Evolutionary conservation across 2,113 vertebrate species (phyloP).

Genomic region (Callorhinus ursinus): DNA sequence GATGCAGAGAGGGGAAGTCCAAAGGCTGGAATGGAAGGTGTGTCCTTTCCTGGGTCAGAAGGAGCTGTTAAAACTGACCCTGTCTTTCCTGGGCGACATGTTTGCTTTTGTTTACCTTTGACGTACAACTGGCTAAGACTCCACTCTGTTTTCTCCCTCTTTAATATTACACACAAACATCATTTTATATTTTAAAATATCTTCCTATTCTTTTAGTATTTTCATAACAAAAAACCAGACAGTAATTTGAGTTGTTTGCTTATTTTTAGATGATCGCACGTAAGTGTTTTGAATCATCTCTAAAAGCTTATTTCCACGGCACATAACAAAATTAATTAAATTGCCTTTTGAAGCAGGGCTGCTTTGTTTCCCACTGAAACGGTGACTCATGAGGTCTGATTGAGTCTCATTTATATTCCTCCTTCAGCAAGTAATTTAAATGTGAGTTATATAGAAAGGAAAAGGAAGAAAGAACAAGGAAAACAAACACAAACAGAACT

Average conservation of each 20-base stretch:
- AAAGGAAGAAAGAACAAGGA: conserved; percentile 25
- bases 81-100: not conserved
- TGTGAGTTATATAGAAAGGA: conserved; percentile 78
- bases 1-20: not conserved
- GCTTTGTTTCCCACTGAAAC: conserved; percentile 81
- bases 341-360: conserved; percentile 81
- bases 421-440: conserved; percentile 83
- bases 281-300: conserved; percentile 82
- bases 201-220: conserved; percentile 41
- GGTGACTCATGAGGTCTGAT: conserved; percentile 82
- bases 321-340: conserved; percentile 82
- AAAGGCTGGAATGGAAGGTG: not conserved
- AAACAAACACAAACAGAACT: not conserved
- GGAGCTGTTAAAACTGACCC: not conserved
- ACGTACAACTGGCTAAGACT: conserved; percentile 15
- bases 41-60: not conserved
- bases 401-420: conserved; percentile 83
- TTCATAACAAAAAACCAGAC: conserved; percentile 38
- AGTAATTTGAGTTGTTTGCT: conserved; percentile 73
- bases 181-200: conserved; percentile 70
- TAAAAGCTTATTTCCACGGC: conserved; percentile 77
- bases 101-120: conserved; percentile 25
- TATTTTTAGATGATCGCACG: conserved; percentile 79
- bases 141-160: conserved; percentile 49
- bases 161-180: conserved; percentile 53